Evolutionary conservation across 2,113 vertebrate genomes (phyloP).

Genomic region (Callospermophilus lateralis): DNA sequence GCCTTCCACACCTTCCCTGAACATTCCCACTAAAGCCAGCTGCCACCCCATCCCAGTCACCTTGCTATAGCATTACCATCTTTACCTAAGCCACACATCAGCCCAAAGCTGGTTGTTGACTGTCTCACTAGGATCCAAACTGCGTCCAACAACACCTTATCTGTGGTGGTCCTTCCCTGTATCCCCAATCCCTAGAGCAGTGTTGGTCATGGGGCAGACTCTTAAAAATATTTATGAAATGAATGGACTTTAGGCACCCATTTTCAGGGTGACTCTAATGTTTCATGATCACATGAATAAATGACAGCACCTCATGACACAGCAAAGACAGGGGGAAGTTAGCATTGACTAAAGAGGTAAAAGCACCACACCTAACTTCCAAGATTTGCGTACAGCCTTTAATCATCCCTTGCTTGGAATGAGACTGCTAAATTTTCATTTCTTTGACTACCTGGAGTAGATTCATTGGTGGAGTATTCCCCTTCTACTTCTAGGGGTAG

Average conservation of each 20-base stretch:
- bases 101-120: not conserved
- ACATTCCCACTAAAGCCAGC: too few species aligned
- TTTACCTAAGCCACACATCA: not conserved
- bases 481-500: not conserved
- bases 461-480: not conserved
- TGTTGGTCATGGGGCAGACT: not conserved
- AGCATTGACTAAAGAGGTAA: not conserved
- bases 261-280: not conserved
- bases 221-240: not conserved
- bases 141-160: too few species aligned
- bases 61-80: not conserved
- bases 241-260: not conserved
- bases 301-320: not conserved
- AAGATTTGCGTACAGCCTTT: not conserved
- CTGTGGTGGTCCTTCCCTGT: not conserved
- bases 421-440: not conserved
- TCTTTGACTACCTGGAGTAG: not conserved
- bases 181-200: not conserved
- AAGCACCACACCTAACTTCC: not conserved
- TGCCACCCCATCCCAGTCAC: too few species aligned
- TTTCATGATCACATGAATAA: not conserved
- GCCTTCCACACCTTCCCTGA: not conserved
- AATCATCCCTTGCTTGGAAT: not conserved
- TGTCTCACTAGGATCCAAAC: not conserved
- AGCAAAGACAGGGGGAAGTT: not conserved